Evolutionary conservation across 2,888 invertebrate species (phyloP).

Genomic region (Listrodromus nycthemerus): DNA sequence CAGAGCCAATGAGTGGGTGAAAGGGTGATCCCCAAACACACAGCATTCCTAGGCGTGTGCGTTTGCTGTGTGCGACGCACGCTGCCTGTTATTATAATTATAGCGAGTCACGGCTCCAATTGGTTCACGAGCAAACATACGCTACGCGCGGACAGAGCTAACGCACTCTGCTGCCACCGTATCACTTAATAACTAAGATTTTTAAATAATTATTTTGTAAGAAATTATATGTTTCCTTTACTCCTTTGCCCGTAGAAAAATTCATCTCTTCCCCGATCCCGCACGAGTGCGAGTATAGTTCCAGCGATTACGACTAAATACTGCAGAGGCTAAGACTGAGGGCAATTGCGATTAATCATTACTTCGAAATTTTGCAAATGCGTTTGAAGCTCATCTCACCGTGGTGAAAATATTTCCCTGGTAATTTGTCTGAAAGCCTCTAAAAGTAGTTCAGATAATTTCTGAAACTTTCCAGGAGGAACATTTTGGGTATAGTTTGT

Average conservation of each 20-base stretch:
- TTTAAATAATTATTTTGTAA: not conserved
- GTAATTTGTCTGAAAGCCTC: too few species aligned
- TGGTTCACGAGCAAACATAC: constrained; percentile 78
- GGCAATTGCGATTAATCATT: constrained; percentile 9
- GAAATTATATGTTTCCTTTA: constrained; percentile 23
- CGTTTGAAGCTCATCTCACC: not conserved
- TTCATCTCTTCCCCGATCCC: constrained; percentile 20
- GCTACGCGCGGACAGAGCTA: constrained; percentile 76
- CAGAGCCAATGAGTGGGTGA: constrained; percentile 82
- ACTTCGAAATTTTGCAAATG: constrained; percentile 19
- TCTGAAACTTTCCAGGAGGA: too few species aligned
- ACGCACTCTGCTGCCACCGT: constrained; percentile 43
- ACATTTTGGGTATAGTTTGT: too few species aligned
- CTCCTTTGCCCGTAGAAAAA: constrained; percentile 37
- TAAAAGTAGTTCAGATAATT: too few species aligned
- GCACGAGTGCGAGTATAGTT: not conserved
- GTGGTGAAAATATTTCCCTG: not conserved
- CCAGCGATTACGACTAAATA: constrained; percentile 10
- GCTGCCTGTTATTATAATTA: constrained; percentile 83
- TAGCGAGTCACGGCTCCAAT: constrained; percentile 82
- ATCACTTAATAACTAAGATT: constrained; percentile 39
- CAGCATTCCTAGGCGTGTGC: constrained; percentile 82
- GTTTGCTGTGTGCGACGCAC: constrained; percentile 82
- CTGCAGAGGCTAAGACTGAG: not conserved
- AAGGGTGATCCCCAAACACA: constrained; percentile 81